Percentiles rank a stretch among this genome's conserved stretches.
These are phyloP conservation scores for Rhagoletis pomonella DNA, from an alignment of 1,140 invertebrate genomes.

Conservation along the genomic window DNA sequence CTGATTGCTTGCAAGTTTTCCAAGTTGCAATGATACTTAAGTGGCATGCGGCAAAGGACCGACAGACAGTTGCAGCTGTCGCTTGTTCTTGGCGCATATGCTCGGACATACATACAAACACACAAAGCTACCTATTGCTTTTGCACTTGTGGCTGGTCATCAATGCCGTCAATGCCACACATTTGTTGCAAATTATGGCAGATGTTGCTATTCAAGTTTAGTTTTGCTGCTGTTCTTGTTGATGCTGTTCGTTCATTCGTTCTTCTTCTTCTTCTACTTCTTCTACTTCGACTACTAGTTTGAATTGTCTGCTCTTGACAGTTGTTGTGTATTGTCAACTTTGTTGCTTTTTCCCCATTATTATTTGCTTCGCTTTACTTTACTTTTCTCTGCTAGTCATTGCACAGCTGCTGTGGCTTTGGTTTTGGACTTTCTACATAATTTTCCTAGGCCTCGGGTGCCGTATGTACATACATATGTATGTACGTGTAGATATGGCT, in stretches of 20 bases:
- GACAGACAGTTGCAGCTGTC: too few relatives aligned
- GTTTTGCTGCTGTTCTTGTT: neutral
- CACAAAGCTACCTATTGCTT: neutral
- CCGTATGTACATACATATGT: neutral
- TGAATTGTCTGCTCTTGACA: neutral
- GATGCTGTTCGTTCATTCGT: neutral
- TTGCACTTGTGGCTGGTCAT: neutral
- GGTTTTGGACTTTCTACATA: too few relatives aligned
- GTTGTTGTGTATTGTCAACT: neutral
- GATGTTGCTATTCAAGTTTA: neutral
- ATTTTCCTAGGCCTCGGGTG: neutral
- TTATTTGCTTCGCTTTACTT: neutral
- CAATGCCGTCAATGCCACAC: slow-evolving; percentile 5
- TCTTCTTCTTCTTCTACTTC: neutral
- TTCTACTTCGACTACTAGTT: neutral
- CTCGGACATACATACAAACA: neutral
- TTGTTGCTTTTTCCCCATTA: neutral
- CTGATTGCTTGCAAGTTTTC: neutral
- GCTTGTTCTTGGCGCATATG: too few relatives aligned
- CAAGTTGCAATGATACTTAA: neutral
- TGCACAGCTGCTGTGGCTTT: neutral
- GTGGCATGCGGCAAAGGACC: neutral
- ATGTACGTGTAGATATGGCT: neutral
- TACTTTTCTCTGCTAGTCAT: neutral
- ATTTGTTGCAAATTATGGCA: slow-evolving; percentile 16